phyloP scores from a whole-genome alignment of 2,888 invertebrate genomes.

The Hesperia comma region DNA sequence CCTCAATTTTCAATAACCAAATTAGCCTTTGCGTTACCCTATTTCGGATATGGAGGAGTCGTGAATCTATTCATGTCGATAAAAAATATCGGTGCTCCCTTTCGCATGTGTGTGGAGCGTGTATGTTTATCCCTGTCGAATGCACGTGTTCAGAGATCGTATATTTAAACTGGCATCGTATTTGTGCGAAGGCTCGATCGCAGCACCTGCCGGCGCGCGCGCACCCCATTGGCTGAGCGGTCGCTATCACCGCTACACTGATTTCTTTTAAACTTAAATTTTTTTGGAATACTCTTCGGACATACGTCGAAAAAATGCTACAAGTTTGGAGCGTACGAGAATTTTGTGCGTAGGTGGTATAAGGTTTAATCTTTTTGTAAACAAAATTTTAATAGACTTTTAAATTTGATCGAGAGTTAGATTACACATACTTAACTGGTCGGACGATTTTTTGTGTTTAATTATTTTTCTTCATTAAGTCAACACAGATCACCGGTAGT shows the following conservation, averaged over 20 bases:
- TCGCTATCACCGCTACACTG: conserved; percentile 82
- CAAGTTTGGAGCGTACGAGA: conserved; percentile 79
- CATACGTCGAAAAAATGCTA: conserved; percentile 76
- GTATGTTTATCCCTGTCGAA: conserved; percentile 80
- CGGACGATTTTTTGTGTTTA: too few relatives aligned
- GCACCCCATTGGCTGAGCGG: conserved; percentile 75
- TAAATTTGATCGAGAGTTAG: not conserved
- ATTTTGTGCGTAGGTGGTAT: conserved; percentile 82
- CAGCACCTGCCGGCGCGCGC: conserved; percentile 79
- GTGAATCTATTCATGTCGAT: conserved; percentile 82
- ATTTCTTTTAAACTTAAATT: conserved; percentile 79
- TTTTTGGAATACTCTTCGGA: conserved; percentile 79
- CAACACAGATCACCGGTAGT: not conserved
- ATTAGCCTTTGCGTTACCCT: conserved; percentile 85
- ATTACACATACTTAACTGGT: not conserved
- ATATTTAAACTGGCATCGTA: conserved; percentile 68
- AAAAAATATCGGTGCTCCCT: conserved; percentile 74
- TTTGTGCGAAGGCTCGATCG: conserved; percentile 68
- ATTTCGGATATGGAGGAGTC: conserved; percentile 83
- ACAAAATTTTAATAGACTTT: conserved; percentile 72
- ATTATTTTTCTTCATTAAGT: too few relatives aligned
- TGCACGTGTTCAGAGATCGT: conserved; percentile 83
- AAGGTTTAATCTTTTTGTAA: conserved; percentile 72
- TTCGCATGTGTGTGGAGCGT: conserved; percentile 50
- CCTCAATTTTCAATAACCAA: conserved; percentile 85